Conservation (phyloP, 2,797 vertebrate species). For the Propithecus perrieri region DNA sequence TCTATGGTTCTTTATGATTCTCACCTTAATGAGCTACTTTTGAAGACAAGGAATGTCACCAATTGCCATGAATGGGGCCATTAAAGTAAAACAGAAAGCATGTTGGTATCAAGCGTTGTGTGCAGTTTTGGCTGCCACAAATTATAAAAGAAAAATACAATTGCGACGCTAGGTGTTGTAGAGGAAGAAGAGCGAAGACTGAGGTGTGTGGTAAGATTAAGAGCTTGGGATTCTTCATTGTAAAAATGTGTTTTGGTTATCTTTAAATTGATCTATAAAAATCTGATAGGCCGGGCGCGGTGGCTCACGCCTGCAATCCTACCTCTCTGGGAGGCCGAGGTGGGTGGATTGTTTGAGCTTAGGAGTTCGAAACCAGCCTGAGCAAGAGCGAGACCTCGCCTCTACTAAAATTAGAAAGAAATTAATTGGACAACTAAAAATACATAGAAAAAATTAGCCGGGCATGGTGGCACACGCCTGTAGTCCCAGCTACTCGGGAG, state of each 20-base stretch:
- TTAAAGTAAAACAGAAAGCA: background rate
- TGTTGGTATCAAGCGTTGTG: background rate
- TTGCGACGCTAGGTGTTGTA: background rate
- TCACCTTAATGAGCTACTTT: background rate
- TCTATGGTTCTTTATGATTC: background rate
- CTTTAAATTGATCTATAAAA: background rate
- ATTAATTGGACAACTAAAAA: no score
- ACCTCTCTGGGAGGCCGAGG: no score
- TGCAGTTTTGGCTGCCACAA: background rate
- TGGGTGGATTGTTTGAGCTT: no score
- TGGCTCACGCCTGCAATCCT: no score
- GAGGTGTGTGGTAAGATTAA: background rate
- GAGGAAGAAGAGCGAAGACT: background rate
- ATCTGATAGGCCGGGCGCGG: no score
- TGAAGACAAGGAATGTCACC: background rate
- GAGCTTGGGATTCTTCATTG: background rate
- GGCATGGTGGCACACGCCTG: no score
- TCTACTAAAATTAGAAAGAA: no score
- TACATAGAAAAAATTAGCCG: no score
- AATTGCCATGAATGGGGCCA: background rate
- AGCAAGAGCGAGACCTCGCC: no score
- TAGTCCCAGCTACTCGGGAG: no score
- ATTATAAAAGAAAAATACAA: background rate
- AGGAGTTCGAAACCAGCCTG: no score
- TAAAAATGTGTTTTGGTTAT: background rate